Conservation (phyloP, 2,113 vertebrate genomes). For the Rhynchomys soricoides region DNA sequence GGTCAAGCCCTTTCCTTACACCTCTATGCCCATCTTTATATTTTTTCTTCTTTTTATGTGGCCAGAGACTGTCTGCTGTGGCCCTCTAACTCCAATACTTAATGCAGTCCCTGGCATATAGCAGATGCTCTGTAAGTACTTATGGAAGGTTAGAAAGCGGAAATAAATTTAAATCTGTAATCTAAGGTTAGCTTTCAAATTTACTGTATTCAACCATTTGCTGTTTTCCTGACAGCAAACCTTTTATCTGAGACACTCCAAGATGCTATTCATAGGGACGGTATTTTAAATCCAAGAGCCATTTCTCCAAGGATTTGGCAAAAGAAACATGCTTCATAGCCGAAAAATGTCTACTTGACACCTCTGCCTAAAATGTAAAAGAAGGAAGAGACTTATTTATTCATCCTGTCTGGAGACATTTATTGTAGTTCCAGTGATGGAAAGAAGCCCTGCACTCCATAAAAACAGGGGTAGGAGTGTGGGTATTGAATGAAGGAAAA, state of each 20-base stretch:
- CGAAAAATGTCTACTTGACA: neutral
- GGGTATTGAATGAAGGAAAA: neutral
- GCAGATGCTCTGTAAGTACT: neutral
- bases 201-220: neutral
- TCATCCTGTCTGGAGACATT: neutral
- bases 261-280: neutral
- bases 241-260: neutral
- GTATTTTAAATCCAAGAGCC: neutral
- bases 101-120: neutral
- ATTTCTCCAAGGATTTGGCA: neutral
- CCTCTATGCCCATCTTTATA: neutral
- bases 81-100: neutral
- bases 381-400: neutral
- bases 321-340: neutral
- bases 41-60: neutral
- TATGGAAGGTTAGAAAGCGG: neutral
- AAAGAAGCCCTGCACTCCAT: neutral
- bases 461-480: neutral
- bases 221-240: neutral
- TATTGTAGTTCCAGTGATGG: neutral
- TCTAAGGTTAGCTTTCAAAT: neutral
- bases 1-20: neutral
- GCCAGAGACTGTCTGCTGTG: neutral
- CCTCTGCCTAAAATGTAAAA: neutral
- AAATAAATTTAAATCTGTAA: neutral